Evolutionary conservation across 2,797 vertebrate genomes (phyloP).

Genomic region (Ammospiza maritima): DNA sequence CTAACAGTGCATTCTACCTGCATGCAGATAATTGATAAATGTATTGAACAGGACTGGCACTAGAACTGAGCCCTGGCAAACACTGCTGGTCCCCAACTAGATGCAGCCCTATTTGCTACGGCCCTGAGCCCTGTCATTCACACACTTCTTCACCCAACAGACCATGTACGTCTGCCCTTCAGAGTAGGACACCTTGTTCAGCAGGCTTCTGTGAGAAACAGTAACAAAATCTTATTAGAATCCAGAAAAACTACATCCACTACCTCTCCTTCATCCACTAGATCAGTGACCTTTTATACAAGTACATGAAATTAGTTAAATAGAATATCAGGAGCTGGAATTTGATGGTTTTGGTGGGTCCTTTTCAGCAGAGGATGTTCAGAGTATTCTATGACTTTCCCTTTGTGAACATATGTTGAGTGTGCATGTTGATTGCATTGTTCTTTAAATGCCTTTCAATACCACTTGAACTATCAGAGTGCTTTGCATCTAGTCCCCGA

Average conservation of each 20-base stretch:
- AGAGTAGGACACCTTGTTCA: neutral
- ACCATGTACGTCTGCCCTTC: neutral
- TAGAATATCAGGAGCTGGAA: neutral
- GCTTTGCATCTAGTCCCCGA: neutral
- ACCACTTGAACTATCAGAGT: neutral
- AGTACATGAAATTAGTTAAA: neutral
- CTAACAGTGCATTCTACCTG: neutral
- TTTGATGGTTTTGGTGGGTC: neutral
- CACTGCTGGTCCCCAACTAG: neutral
- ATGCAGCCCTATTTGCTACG: neutral
- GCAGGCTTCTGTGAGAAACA: neutral
- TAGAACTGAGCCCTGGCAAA: neutral
- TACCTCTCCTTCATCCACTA: neutral
- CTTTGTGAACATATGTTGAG: neutral
- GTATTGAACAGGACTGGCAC: neutral
- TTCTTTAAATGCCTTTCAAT: neutral
- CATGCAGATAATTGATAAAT: neutral
- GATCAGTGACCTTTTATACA: neutral
- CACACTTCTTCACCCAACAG: neutral
- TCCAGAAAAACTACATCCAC: neutral
- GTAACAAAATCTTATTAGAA: neutral
- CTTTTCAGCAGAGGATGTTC: neutral
- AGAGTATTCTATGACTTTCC: neutral
- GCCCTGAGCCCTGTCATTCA: neutral
- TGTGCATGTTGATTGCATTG: neutral